phyloP scores from a whole-genome alignment of 2,888 invertebrate species.

The Volucella inanis region DNA sequence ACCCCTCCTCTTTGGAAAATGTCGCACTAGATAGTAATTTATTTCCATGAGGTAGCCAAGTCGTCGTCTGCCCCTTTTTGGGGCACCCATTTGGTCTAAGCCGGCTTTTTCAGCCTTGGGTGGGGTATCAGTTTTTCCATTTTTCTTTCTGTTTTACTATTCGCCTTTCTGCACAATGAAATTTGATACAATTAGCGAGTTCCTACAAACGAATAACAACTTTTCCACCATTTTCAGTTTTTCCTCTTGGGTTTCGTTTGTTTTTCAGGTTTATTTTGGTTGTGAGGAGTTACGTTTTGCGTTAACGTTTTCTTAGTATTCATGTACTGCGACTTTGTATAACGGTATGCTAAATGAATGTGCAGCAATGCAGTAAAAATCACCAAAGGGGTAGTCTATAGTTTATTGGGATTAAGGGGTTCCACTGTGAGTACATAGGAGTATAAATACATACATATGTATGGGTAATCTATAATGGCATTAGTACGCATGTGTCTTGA shows the following conservation, averaged over 20 bases:
- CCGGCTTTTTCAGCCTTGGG: slow-evolving; percentile 22
- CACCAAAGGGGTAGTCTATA: neutral
- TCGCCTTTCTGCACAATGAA: slow-evolving; percentile 7
- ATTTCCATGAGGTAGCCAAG: slow-evolving; percentile 44
- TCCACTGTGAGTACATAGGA: neutral
- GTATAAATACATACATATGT: too few relatives aligned
- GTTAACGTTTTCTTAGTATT: neutral
- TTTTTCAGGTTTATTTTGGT: neutral
- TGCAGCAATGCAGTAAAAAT: slow-evolving; percentile 62
- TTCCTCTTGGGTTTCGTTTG: neutral
- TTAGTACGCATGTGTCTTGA: slow-evolving; percentile 14
- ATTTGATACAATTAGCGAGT: slow-evolving; percentile 50
- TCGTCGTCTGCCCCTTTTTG: neutral
- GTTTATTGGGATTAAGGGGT: slow-evolving; percentile 17
- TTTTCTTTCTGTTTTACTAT: too few relatives aligned
- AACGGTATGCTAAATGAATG: slow-evolving; percentile 7
- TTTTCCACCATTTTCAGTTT: neutral
- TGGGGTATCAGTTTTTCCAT: neutral
- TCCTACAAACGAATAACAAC: too few relatives aligned
- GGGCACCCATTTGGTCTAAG: slow-evolving; percentile 4
- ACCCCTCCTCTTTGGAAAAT: slow-evolving; percentile 18
- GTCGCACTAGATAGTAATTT: slow-evolving; percentile 45
- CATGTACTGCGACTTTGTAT: neutral
- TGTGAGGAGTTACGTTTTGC: neutral
- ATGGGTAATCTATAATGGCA: too few relatives aligned